Evolutionary conservation across 2,113 vertebrate genomes (phyloP).

Genomic region (Scartelaos histophorus): DNA sequence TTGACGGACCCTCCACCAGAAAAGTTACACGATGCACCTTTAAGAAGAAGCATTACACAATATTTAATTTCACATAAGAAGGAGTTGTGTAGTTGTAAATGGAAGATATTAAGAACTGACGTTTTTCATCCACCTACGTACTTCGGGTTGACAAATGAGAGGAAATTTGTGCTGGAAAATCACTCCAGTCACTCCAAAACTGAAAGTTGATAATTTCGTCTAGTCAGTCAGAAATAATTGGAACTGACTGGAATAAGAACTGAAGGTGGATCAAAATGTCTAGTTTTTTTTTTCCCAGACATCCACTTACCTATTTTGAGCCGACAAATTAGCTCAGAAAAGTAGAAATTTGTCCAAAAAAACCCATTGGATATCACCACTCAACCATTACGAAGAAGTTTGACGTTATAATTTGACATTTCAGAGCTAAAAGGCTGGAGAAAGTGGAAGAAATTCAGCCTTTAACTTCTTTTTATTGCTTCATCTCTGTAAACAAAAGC

Average conservation of each 20-base stretch:
- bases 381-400: not conserved
- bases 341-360: not conserved
- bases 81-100: no score
- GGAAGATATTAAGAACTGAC: no score
- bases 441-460: not conserved
- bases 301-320: not conserved
- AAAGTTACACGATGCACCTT: no score
- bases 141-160: no score
- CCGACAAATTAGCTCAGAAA: not conserved
- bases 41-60: no score
- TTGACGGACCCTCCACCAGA: no score
- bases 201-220: slow-evolving; percentile 1
- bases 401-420: not conserved
- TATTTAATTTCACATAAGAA: no score
- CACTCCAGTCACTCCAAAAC: not conserved
- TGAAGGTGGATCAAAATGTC: not conserved
- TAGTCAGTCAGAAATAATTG: slow-evolving; percentile 8
- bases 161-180: no score
- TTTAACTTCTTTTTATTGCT: no score
- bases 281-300: not conserved
- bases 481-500: not conserved
- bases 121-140: no score
- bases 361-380: not conserved
- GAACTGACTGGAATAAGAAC: not conserved
- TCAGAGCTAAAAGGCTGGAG: not conserved